Evolutionary conservation across 2,797 vertebrate species (phyloP).

Genomic region (Brachyalestes nurse): DNA sequence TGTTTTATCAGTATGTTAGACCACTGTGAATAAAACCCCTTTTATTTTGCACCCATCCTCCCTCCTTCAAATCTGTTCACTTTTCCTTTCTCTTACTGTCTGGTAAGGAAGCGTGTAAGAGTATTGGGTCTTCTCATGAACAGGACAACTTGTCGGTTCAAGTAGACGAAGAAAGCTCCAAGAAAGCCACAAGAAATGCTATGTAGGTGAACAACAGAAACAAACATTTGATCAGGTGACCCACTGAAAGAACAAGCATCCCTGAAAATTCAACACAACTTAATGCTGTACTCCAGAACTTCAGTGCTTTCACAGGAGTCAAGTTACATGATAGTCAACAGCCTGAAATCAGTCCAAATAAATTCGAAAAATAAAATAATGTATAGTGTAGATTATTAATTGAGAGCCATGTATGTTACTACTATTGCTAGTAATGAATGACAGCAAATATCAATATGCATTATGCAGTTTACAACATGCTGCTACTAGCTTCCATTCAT

Average conservation of each 20-base stretch:
- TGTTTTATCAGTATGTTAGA: background rate
- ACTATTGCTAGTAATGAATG: background rate
- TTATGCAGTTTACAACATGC: background rate
- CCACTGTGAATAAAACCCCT: background rate
- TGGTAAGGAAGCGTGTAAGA: slow-evolving; percentile 82
- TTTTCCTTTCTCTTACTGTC: slow-evolving; percentile 73
- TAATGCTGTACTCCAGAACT: background rate
- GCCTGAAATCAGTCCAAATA: background rate
- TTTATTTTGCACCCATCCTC: background rate
- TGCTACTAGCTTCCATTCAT: background rate
- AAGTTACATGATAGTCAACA: background rate
- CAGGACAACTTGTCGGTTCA: slow-evolving; percentile 87
- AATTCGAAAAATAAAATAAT: background rate
- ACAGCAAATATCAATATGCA: background rate
- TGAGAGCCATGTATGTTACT: background rate
- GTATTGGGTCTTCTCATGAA: slow-evolving; percentile 78
- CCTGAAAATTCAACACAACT: background rate
- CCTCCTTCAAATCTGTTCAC: background rate
- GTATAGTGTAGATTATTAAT: background rate
- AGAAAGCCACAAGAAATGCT: slow-evolving; percentile 87
- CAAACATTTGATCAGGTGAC: background rate
- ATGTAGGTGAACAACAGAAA: slow-evolving; percentile 22
- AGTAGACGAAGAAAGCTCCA: slow-evolving; percentile 87
- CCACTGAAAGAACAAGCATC: background rate
- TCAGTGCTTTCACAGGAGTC: background rate